These are phyloP conservation scores for Aleiodes sp. DNA, from an alignment of 1,140 invertebrate genomes.

Conservation along the genomic window DNA sequence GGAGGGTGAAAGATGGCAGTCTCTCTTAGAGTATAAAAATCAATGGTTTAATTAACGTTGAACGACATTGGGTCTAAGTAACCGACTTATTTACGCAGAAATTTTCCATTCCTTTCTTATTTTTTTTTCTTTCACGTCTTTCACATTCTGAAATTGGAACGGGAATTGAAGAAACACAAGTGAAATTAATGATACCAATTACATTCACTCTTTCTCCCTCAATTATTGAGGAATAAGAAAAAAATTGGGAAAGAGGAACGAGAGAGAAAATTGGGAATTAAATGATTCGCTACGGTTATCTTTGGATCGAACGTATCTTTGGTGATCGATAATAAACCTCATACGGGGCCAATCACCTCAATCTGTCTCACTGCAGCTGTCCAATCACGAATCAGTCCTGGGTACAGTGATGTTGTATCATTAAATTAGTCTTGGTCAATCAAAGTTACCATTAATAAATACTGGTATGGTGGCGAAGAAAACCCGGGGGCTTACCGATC, in stretches of 20 bases:
- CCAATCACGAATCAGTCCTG: background rate
- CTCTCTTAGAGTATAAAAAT: slow-evolving; percentile 2
- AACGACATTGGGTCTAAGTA: background rate
- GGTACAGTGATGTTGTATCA: slow-evolving; percentile 28
- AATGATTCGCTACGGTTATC: background rate
- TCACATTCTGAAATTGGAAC: background rate
- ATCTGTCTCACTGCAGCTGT: background rate
- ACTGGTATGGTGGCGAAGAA: slow-evolving; percentile 12
- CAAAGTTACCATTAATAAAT: slow-evolving; percentile 39
- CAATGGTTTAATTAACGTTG: slow-evolving; percentile 7
- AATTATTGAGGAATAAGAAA: background rate
- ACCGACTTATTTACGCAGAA: background rate
- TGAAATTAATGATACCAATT: background rate
- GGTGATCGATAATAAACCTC: slow-evolving; percentile 19
- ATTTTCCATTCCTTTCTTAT: too few species aligned
- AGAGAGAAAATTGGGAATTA: too few species aligned
- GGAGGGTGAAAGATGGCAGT: background rate
- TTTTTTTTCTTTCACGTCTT: too few species aligned
- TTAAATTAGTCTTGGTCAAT: slow-evolving; percentile 40
- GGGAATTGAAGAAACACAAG: background rate
- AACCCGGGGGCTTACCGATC: too few species aligned
- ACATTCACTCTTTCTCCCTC: background rate
- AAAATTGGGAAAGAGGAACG: too few species aligned
- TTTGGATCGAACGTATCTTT: slow-evolving; percentile 1
- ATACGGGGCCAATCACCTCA: slow-evolving; percentile 12